Conservation (phyloP, 53 echinoderm and acorn worm species). For the Astropecten irregularis region DNA sequence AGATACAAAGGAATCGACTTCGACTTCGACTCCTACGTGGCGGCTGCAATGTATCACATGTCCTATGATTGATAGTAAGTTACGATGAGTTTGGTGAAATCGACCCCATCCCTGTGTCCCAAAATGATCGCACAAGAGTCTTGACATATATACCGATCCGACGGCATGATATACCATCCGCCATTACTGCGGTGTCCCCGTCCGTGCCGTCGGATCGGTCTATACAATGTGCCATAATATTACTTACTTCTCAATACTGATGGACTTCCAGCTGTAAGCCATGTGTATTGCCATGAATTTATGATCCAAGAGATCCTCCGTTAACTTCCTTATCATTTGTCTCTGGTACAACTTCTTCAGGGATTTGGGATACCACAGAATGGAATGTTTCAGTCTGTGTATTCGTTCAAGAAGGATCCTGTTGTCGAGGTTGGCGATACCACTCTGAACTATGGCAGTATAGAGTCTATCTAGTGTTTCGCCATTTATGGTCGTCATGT, state of each 20-base stretch:
- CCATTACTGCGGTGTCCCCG: too few species aligned
- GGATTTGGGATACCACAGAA: conserved; percentile 88
- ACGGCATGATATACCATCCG: too few species aligned
- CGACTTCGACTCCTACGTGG: too few species aligned
- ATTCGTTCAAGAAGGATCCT: conserved; percentile 53
- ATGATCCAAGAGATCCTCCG: conserved; percentile 54
- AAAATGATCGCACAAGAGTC: too few species aligned
- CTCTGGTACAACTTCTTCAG: conserved; percentile 67
- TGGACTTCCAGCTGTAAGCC: conserved; percentile 74
- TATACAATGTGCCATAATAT: too few species aligned
- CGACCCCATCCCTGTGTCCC: too few species aligned
- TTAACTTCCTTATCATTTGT: conserved; percentile 59
- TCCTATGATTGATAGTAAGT: too few species aligned
- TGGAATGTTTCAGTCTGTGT: conserved; percentile 73
- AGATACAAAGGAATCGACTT: too few species aligned
- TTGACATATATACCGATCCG: too few species aligned
- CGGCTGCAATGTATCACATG: too few species aligned
- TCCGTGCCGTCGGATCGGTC: too few species aligned
- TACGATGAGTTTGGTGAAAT: too few species aligned
- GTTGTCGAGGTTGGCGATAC: conserved; percentile 49
- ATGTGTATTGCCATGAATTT: conserved; percentile 67
- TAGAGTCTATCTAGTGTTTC: conserved; percentile 66
- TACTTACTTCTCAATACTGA: conserved; percentile 71
- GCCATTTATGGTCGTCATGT: conserved; percentile 76
- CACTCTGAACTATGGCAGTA: conserved; percentile 55